Base-by-base conservation (phyloP, 2,113 vertebrate species). In the Oreocharis arfaki region DNA sequence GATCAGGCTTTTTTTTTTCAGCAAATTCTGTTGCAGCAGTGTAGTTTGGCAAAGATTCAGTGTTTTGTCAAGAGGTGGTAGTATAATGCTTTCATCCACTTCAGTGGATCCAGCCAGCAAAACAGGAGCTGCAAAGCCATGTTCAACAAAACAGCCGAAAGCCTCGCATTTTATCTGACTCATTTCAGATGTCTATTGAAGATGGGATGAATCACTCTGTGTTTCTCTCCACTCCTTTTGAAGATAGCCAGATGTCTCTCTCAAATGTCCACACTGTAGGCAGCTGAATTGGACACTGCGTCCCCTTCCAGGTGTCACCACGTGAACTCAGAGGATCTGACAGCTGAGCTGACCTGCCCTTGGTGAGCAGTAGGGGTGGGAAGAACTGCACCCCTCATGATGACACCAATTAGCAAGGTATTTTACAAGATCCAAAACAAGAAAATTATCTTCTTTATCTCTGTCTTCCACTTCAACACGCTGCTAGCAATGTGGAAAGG, bases 281-380 rank as follows among this genome's bases (percentile, higher is more conserved):
- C 19, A 55, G 52, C 10, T 64, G 47, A 44, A 14, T 2, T 35
- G 47, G 61, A 49, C 41, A 69, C 41, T 5, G 18, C 15, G 50
- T n/a, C 60, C 13, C 70, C 41, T 83, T 83, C 32, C 37, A 85
- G n/a, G 26, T 42, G 59, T 39, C 60, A 81, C 10, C 4, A 46
- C 0, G 3, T 7, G 26, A 79, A 47, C 42, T 65, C 63, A 33
- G 32, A 74, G 35, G 35, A 37, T 15, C 32, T 1, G 6, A 61
- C 24, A 70, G 63, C 47, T 15, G 12, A 88, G 37, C 19, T 4
- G 20, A 80, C 55, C 52, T 55, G 68, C 41, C 49, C n/a, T 67
- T 1, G 0, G 30, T 24, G 21, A 86, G 41, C 24, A 56, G 23
- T 8, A 56, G 3, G 2, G 15, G 1, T 61, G 39, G 59, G 28